Conservation (phyloP, 2,888 invertebrate species). For the Stenotaenia linearis region DNA sequence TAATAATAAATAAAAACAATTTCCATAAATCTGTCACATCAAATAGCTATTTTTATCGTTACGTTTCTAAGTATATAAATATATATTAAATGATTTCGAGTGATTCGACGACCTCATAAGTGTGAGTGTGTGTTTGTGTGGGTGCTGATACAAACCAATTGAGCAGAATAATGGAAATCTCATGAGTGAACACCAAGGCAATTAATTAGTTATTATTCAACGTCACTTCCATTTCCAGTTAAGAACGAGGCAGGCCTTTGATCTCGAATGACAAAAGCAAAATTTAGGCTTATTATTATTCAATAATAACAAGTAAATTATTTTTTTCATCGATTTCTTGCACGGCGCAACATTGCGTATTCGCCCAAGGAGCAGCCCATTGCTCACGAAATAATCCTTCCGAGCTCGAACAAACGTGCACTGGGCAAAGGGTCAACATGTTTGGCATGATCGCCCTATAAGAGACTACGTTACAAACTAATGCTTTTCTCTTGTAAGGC, state of each 20-base stretch:
- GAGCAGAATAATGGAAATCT: not conserved
- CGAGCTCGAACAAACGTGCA: not conserved
- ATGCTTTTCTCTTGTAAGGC: slow-evolving; percentile 32
- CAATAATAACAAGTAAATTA: not conserved
- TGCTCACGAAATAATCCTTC: not conserved
- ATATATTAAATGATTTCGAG: not conserved
- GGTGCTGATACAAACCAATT: not conserved
- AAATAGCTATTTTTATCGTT: too few species aligned
- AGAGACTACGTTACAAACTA: slow-evolving; percentile 27
- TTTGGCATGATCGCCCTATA: slow-evolving; percentile 27
- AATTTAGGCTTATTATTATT: not conserved
- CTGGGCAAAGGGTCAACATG: slow-evolving; percentile 24
- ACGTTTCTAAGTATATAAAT: too few species aligned
- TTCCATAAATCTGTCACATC: too few species aligned
- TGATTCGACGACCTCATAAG: not conserved
- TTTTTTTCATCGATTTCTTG: not conserved
- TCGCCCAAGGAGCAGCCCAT: not conserved
- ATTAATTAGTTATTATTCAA: not conserved
- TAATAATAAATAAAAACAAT: not conserved
- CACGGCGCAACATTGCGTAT: not conserved
- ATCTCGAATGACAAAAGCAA: not conserved
- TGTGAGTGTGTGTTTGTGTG: not conserved
- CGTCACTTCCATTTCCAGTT: not conserved
- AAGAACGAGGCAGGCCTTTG: not conserved
- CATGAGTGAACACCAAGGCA: not conserved